phyloP scores from a whole-genome alignment of 2,113 vertebrate genomes.

The Scophthalmus maximus region DNA sequence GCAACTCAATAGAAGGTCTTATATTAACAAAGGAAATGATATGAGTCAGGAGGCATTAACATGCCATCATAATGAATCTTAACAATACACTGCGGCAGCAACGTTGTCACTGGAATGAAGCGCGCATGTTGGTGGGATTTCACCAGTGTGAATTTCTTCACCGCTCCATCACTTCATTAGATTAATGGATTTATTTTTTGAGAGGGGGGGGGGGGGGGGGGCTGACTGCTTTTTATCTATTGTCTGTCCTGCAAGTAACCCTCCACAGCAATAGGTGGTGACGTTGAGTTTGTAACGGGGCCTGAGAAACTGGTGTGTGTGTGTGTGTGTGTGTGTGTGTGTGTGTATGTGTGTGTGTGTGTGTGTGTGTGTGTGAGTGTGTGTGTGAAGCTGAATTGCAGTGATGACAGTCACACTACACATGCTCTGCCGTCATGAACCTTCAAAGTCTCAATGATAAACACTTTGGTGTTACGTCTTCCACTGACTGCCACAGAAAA shows the following conservation, averaged over 20 bases:
- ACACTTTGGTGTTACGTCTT: not conserved
- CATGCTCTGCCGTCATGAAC: not conserved
- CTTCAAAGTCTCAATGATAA: not conserved
- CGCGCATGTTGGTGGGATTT: no score
- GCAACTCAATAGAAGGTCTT: no score
- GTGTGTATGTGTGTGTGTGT: not conserved
- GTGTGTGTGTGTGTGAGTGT: not conserved
- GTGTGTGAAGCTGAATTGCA: not conserved
- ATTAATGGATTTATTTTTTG: no score
- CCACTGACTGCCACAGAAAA: not conserved
- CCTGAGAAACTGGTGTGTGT: conserved; percentile 21
- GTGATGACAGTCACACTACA: not conserved
- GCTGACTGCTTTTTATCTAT: not conserved
- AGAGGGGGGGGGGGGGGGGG: no score
- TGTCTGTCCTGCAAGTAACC: conserved; percentile 13
- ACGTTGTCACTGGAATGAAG: no score
- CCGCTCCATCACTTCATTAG: no score
- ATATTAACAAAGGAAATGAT: no score
- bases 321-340: not conserved
- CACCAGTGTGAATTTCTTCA: not conserved
- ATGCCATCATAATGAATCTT: no score
- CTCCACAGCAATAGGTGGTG: conserved; percentile 56
- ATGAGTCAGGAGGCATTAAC: no score
- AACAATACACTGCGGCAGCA: no score
- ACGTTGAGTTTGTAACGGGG: conserved; percentile 15